phyloP scores from a whole-genome alignment of 1,140 invertebrate species.

The Pseudomyrmex pallidus region DNA sequence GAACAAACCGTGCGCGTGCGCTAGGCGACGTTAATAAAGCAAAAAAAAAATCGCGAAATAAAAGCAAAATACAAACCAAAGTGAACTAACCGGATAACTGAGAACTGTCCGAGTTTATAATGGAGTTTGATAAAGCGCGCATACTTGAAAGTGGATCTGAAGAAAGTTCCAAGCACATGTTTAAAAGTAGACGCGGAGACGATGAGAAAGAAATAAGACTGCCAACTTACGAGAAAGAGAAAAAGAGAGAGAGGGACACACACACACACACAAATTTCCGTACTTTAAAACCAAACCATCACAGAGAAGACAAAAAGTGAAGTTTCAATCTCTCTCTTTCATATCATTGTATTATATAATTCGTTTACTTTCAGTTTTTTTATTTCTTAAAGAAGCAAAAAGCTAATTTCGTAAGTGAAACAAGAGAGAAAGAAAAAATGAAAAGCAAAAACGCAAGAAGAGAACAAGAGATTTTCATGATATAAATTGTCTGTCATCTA shows the following conservation, averaged over 20 bases:
- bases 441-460: not conserved
- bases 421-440: not conserved
- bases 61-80: constrained; percentile 7
- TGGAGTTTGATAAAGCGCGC: constrained; percentile 31
- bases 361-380: not conserved
- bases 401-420: not conserved
- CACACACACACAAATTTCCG: not conserved
- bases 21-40: not conserved
- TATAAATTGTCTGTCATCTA: constrained; percentile 62
- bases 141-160: constrained; percentile 6
- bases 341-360: not conserved
- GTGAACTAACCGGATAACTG: constrained; percentile 8
- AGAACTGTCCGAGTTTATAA: constrained; percentile 28
- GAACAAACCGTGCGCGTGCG: not conserved
- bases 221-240: not conserved
- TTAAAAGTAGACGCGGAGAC: constrained; percentile 6
- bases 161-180: constrained; percentile 14
- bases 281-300: not conserved
- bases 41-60: not conserved
- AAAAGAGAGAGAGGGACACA: no score
- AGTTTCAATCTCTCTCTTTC: not conserved
- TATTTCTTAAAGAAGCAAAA: not conserved
- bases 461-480: constrained; percentile 26
- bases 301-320: not conserved
- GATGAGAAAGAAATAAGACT: constrained; percentile 14